Evolutionary conservation across 1,140 invertebrate genomes (phyloP), one percentile per base, ranked within the genome.

Genomic region (Meloidogyne chitwoodi): DNA sequence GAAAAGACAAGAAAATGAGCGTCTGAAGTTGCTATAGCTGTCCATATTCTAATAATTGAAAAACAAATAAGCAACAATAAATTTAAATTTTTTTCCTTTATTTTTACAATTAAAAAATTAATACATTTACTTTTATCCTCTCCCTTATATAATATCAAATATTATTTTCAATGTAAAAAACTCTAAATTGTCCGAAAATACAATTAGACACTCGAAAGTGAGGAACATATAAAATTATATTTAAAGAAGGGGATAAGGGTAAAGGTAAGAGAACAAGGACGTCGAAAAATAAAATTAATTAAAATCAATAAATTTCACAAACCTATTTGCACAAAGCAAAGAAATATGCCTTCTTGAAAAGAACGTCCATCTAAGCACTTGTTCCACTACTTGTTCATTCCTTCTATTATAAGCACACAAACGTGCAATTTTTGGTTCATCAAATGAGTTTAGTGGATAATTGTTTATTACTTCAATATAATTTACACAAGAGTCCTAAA

Each of bases 401-500:
- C n/a, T 22, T 16, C 12, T 56, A 6, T 22, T 56, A 56, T 56
- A 56, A 1, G 19, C 48, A 56, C 48, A 56, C 6, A 56, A 6
- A n/a, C 48, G 19, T 4, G 48, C 48, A 56, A 56, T 56, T 56
- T 8, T 56, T 22, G 48, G n/a, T 22, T 56, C 48, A 56, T 6
- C 12, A 56, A n/a, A n/a, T n/a, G 48, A 56, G 1, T 56, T 56
- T 14, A 56, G 19, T n/a, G 48, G 48, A 64, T 71, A 73, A 38
- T 38, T 26, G 16, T 76, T 76, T 34, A 68, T 11, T 27, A 76
- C 68, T 64, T 76, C 75, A 61, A 76, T 62, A 62, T 24, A 71
- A 19, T 29, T 76, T 63, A 61, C 16, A 0, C 5, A 5, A 24
- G 19, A 3, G 19, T 65, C 67, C 65, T 56, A 56, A 65, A 68